Evolutionary conservation across 2,113 vertebrate genomes (phyloP).

Genomic region (Lagenorhynchus albirostris): DNA sequence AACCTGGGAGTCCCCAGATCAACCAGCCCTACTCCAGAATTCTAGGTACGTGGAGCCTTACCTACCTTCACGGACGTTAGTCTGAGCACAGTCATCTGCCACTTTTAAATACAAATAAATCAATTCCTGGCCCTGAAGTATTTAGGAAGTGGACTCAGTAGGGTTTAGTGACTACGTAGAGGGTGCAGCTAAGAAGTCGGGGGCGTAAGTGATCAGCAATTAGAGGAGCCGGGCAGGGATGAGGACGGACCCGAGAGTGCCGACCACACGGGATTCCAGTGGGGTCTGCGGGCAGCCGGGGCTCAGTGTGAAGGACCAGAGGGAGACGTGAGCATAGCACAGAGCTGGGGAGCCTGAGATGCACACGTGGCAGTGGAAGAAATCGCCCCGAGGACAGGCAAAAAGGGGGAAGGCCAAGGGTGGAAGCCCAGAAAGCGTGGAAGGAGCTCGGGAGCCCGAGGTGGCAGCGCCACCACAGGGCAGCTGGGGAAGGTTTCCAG

Average conservation of each 20-base stretch:
- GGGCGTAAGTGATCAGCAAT: not conserved
- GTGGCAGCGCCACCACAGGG: not conserved
- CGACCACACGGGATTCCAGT: not conserved
- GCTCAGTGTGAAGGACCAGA: not conserved
- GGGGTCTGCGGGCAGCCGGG: not conserved
- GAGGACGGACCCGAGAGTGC: accelerated
- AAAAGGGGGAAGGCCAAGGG: not conserved
- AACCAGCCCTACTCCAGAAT: not conserved
- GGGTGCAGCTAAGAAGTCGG: not conserved
- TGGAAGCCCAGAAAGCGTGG: accelerated
- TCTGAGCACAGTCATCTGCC: not conserved
- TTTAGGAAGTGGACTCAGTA: not conserved
- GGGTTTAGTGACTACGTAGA: not conserved
- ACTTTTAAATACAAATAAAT: not conserved
- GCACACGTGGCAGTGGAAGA: not conserved
- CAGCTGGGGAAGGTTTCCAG: not conserved
- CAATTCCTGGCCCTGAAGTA: not conserved
- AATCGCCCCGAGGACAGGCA: not conserved
- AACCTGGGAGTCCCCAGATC: not conserved
- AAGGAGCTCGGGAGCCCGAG: accelerated
- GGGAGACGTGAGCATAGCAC: not conserved
- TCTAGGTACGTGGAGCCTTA: not conserved
- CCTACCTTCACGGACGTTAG: not conserved
- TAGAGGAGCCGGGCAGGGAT: not conserved
- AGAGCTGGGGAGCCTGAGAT: not conserved